These are phyloP conservation scores for Rhopilema esculentum DNA, from an alignment of 30 jellyfish, hydroid and myxozoan genomes.

Conservation along the genomic window DNA sequence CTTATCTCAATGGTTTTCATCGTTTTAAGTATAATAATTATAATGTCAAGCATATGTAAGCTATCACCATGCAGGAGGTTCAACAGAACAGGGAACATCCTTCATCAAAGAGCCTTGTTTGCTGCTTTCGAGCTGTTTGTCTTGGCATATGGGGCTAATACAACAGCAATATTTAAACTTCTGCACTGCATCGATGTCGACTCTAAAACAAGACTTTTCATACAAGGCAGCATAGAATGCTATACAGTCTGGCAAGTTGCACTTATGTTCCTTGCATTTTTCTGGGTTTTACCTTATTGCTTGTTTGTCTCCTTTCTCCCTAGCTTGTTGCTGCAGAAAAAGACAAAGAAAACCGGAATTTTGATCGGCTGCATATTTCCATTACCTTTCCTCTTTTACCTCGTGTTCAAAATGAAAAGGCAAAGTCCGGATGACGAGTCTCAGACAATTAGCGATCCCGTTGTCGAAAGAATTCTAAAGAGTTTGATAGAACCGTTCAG, in stretches of 20 bases:
- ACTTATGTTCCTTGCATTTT: neutral
- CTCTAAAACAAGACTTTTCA: conserved; percentile 5
- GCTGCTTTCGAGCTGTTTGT: conserved; percentile 36
- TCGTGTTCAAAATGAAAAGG: neutral
- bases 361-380: conserved; percentile 40
- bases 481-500: conserved; percentile 22
- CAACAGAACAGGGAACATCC: neutral
- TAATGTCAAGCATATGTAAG: neutral
- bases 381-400: neutral
- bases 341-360: neutral
- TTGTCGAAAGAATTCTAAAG: neutral
- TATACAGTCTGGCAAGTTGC: conserved; percentile 52
- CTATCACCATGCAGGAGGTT: neutral
- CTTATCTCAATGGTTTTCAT: neutral
- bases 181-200: conserved; percentile 25
- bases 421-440: neutral
- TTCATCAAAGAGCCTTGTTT: neutral
- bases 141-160: conserved; percentile 18
- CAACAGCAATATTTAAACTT: conserved; percentile 13
- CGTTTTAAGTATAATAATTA: neutral
- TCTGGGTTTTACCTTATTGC: conserved; percentile 56
- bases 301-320: conserved; percentile 14
- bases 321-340: conserved; percentile 2
- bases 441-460: neutral
- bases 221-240: conserved; percentile 54